These are phyloP conservation scores for Chrysopilus asiliformis DNA, from an alignment of 2,888 invertebrate species.

Conservation along the genomic window DNA sequence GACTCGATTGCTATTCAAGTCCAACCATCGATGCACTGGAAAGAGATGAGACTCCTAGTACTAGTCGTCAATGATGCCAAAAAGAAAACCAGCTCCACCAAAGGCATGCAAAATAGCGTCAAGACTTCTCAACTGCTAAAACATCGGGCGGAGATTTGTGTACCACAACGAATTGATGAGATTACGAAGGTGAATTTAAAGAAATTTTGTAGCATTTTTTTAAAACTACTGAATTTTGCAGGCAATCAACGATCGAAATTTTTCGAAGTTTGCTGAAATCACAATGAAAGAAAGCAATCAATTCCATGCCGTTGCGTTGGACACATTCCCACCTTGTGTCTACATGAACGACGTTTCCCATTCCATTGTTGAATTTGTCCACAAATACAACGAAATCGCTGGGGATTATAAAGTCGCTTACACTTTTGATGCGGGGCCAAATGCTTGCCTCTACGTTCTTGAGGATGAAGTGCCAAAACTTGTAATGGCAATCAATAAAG, in stretches of 20 bases:
- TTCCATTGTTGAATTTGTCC: slow-evolving; percentile 63
- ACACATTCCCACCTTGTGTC: slow-evolving; percentile 84
- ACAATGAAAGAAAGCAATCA: slow-evolving; percentile 98
- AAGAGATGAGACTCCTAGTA: slow-evolving; percentile 76
- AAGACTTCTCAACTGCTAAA: slow-evolving; percentile 72
- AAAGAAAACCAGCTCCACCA: slow-evolving; percentile 76
- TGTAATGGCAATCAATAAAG: slow-evolving; percentile 50
- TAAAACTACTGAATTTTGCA: slow-evolving; percentile 10
- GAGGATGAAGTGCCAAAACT: slow-evolving; percentile 60
- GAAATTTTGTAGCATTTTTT: not conserved
- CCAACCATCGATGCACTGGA: slow-evolving; percentile 67
- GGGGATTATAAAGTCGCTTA: slow-evolving; percentile 71
- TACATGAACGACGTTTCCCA: slow-evolving; percentile 88
- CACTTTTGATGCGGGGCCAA: slow-evolving; percentile 97
- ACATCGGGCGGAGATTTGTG: slow-evolving; percentile 55
- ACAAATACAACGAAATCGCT: slow-evolving; percentile 61
- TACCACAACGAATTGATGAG: slow-evolving; percentile 53
- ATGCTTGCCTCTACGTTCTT: slow-evolving; percentile 79
- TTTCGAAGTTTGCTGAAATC: slow-evolving; percentile 73
- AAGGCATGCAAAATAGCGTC: slow-evolving; percentile 73
- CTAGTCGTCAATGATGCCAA: slow-evolving; percentile 72
- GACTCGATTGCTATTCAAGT: slow-evolving; percentile 71
- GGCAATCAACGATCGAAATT: slow-evolving; percentile 52
- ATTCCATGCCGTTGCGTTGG: slow-evolving; percentile 85
- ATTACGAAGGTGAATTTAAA: slow-evolving; percentile 36